Conservation (phyloP, 1,140 invertebrate genomes). For the Heliconius hermathena region DNA sequence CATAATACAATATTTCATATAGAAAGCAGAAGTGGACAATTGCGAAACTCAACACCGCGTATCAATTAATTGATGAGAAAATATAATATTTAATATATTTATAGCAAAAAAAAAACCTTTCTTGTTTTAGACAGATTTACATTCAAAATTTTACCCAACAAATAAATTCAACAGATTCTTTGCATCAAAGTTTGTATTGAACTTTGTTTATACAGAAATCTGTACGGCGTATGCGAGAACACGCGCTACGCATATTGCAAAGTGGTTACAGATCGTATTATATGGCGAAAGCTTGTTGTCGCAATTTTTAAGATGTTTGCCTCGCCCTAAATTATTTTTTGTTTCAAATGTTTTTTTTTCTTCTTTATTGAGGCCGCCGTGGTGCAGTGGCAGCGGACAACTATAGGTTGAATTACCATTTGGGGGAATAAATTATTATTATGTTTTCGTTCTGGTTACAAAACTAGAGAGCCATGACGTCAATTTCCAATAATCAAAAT, state of each 20-base stretch:
- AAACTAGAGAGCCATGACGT: too few species aligned
- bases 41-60: neutral
- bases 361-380: neutral
- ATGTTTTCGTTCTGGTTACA: too few species aligned
- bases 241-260: constrained; percentile 60
- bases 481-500: too few species aligned
- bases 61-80: too few species aligned
- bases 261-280: constrained; percentile 48
- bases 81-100: too few species aligned
- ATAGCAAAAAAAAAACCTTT: too few species aligned
- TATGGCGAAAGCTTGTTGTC: constrained; percentile 46
- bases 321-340: constrained; percentile 25
- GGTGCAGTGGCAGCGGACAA: too few species aligned
- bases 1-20: too few species aligned
- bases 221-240: constrained; percentile 52
- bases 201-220: constrained; percentile 48
- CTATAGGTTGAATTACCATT: too few species aligned
- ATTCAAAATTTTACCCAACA: neutral
- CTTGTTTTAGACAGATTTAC: too few species aligned
- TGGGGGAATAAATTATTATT: too few species aligned
- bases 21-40: neutral
- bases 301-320: constrained; percentile 48
- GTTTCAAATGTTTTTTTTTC: neutral
- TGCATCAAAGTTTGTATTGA: constrained; percentile 19
- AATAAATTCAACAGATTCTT: constrained; percentile 2